Percentiles rank a stretch among this genome's conserved stretches.
phyloP scores from a whole-genome alignment of 2,888 invertebrate genomes.

The Trissoscelio sp. region DNA sequence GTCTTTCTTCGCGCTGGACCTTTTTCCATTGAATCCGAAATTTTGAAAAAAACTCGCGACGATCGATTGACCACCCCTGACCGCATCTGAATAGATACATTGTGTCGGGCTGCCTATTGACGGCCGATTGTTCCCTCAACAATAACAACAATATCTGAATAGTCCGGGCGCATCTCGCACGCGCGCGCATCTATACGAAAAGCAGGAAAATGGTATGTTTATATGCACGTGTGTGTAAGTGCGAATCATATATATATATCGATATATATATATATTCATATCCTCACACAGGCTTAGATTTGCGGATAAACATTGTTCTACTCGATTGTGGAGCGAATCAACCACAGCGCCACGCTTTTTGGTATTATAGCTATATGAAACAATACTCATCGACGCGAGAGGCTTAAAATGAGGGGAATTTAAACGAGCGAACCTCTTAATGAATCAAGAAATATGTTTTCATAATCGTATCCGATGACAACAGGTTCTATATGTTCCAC shows the following conservation, averaged over 20 bases:
- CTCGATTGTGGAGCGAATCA: constrained; percentile 72
- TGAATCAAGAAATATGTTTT: constrained; percentile 2
- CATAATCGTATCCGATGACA: too few species aligned
- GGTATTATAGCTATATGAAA: constrained; percentile 52
- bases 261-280: neutral
- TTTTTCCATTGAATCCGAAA: constrained; percentile 68
- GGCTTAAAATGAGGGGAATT: constrained; percentile 39
- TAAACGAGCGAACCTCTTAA: constrained; percentile 23
- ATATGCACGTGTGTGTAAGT: constrained; percentile 51
- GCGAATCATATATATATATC: constrained; percentile 18
- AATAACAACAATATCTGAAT: constrained; percentile 84
- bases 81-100: constrained; percentile 83
- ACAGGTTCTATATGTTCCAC: too few species aligned
- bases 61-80: constrained; percentile 82
- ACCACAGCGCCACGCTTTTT: constrained; percentile 69
- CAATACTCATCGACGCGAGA: constrained; percentile 48
- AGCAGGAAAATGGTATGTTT: constrained; percentile 62
- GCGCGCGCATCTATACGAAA: constrained; percentile 73
- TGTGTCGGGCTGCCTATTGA: constrained; percentile 83
- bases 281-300: constrained; percentile 28
- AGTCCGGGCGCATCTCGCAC: constrained; percentile 81
- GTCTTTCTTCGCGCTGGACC: constrained; percentile 68
- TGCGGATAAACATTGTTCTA: constrained; percentile 66
- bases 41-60: constrained; percentile 70
- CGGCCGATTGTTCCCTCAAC: constrained; percentile 83